Evolutionary conservation across 2,113 vertebrate genomes (phyloP), one percentile per base, ranked within the genome.

Genomic region (Myiozetetes cayanensis): DNA sequence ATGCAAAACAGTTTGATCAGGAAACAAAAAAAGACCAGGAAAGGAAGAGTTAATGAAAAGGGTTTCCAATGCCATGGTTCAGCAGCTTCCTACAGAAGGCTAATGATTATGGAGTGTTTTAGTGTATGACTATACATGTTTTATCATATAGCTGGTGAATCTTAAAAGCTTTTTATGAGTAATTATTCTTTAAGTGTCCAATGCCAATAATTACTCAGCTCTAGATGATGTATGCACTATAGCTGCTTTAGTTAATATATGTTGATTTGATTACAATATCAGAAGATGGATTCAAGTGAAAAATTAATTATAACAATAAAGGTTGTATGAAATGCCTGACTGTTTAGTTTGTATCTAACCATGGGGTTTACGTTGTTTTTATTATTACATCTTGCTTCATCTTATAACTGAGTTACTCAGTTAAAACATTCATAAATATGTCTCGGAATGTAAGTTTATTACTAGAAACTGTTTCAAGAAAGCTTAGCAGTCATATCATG

Each of bases 241-340:
- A 93, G 22, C 12, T 77, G 10, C 53, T 80, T 27, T 47, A 82
- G 53, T 92, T 93, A 88, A 56, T 85, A 80, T 61, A 43, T 0
- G 0, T 81, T 93, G 71, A 94, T 92, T 96, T 94, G 55, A 43
- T 67, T 95, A 71, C 56, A 46, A 44, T 68, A 90, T 91, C 82
- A 96, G 70, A 79, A 81, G 72, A 96, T 78, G 67, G 89, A 87
- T 59, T 88, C 71, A 55, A 94, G 76, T 93, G 62, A 92, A 96
- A 95, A 96, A 96, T 71, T 93, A 95, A 94, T 94, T 74, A 81
- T 92, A 87, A 88, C 20, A 88, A 91, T 93, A 91, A 78, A 89
- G 10, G 25, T 61, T 78, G 52, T 56, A 66, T 75, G 73, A 91
- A 97, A 86, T 88, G 22, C 75, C 49, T 78, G 84, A 70, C 86